Conservation (phyloP, 53 echinoderm and acorn worm species). For the Temnopleurus reevesii region DNA sequence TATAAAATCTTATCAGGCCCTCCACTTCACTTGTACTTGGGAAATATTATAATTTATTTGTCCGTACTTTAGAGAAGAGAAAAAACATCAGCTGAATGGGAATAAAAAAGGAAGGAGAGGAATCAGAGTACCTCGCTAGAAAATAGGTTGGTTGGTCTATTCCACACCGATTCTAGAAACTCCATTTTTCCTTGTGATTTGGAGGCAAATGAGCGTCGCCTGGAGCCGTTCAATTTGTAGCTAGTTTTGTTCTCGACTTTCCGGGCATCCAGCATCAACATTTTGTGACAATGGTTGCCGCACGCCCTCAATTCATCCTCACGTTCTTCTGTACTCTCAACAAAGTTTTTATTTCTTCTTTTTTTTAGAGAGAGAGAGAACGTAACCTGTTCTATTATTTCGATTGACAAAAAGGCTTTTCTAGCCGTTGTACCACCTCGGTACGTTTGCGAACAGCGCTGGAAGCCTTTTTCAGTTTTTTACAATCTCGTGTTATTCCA, state of each 20-base stretch:
- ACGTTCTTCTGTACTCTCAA: background rate
- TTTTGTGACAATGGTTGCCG: slow-evolving; percentile 8
- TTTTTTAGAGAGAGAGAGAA: background rate
- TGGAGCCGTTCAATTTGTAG: slow-evolving; percentile 50
- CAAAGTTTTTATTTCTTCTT: slow-evolving; percentile 9
- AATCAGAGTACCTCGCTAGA: background rate
- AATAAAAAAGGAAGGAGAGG: slow-evolving; percentile 38
- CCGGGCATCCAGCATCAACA: slow-evolving; percentile 10
- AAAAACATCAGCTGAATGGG: slow-evolving; percentile 3
- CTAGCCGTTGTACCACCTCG: background rate
- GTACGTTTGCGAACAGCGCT: background rate
- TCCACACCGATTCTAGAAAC: too few species aligned
- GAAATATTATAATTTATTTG: slow-evolving; percentile 49
- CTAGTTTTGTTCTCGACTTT: slow-evolving; percentile 44
- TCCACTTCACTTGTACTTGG: background rate
- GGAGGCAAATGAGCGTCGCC: slow-evolving; percentile 22
- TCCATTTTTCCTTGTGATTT: background rate
- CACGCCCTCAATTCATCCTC: slow-evolving; percentile 28
- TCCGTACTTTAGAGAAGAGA: background rate
- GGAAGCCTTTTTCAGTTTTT: background rate
- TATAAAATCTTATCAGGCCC: background rate
- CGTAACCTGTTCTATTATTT: background rate
- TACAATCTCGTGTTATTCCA: slow-evolving; percentile 27
- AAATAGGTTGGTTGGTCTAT: background rate
- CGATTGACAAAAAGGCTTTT: background rate